Conservation (phyloP, 2,113 vertebrate genomes). For the Mugil cephalus region DNA sequence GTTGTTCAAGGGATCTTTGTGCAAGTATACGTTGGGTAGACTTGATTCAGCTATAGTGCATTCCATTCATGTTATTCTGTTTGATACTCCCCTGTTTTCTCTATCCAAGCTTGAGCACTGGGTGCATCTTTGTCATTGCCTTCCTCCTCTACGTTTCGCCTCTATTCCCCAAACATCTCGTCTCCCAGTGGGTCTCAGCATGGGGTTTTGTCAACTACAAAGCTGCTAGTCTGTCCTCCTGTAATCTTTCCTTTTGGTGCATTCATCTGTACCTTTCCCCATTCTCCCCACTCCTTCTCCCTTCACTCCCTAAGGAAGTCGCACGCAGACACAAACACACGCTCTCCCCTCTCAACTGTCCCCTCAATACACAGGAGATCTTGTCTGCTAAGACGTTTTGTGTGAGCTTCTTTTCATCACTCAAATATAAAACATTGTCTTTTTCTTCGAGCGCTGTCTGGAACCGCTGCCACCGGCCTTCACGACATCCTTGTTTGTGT, state of each 20-base stretch:
- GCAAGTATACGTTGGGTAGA: too few species aligned
- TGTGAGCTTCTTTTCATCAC: not conserved
- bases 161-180: slow-evolving; percentile 37
- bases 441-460: not conserved
- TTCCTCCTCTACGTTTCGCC: slow-evolving; percentile 21
- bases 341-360: not conserved
- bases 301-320: slow-evolving; percentile 26
- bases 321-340: not conserved
- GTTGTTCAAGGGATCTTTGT: too few species aligned
- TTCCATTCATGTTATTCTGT: not conserved
- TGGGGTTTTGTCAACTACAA: slow-evolving; percentile 48
- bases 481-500: not conserved
- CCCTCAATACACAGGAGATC: slow-evolving; percentile 2
- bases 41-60: not conserved
- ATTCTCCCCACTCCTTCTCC: slow-evolving; percentile 12
- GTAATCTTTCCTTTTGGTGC: slow-evolving; percentile 35
- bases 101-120: slow-evolving; percentile 10
- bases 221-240: slow-evolving; percentile 46
- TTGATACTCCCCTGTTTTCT: slow-evolving; percentile 7
- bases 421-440: not conserved
- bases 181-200: slow-evolving; percentile 35
- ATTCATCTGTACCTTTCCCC: not conserved
- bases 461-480: not conserved
- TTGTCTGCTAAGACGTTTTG: not conserved
- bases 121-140: slow-evolving; percentile 24